Evolutionary conservation across 2,888 invertebrate species (phyloP), one percentile per base, ranked within the genome.

Genomic region (Hydrotaea diabolus): DNA sequence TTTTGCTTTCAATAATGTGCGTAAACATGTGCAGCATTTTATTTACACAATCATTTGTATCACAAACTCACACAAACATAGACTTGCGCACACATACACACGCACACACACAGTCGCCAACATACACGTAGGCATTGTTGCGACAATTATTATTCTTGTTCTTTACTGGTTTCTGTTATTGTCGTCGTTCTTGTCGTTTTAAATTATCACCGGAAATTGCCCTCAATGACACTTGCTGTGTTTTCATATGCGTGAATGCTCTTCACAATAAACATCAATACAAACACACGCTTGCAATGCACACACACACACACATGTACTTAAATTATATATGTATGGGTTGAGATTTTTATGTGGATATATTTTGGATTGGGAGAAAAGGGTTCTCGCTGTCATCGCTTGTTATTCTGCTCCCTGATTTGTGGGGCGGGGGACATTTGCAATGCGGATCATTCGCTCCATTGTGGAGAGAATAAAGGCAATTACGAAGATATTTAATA

Each of bases 121-220:
- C 43, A 49, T 2, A 26, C 46, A 75, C 59, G 49, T 46, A 46
- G 46, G 15, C 59, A 46, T 62, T 75, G 62, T 75, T 75, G 59
- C 62, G 62, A 75, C 75, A 75, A 75, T 75, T 75, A 75, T 62
- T 62, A 75, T 75, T 75, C 75, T 62, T 75, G 75, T 75, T 75
- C 62, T 75, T 75, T 59, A 62, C 75, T 75, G 75, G 62, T 62
- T 62, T 75, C 62, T 26, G 17, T 46, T 75, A 46, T 62, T 75
- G 75, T 46, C 46, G 69, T 75, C 75, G 43, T 75, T 62, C 43
- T 46, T 75, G 75, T 62, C 75, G 75, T 46, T 75, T 75, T 75
- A 75, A 75, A 75, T 75, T 75, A 75, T 75, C 75, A 75, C 75
- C 75, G 75, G 75, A 75, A 75, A 75, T 75, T 75, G 75, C 75